Percentiles rank a stretch among this genome's conserved stretches.
Evolutionary conservation across 2,888 invertebrate genomes (phyloP).

Genomic region (Allygus modestus): DNA sequence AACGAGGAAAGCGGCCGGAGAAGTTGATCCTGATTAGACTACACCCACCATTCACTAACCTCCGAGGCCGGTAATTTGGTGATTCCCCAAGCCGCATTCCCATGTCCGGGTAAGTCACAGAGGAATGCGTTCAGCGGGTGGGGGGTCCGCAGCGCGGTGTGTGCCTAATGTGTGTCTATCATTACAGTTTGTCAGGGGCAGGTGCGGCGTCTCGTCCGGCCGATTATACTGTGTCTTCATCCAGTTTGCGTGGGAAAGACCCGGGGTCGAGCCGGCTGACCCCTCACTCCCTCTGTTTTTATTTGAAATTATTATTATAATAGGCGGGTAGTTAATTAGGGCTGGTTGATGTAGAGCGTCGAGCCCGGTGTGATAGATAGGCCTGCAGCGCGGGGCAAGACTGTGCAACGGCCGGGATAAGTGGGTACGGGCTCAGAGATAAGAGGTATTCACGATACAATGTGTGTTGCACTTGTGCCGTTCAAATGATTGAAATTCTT

Average conservation of each 20-base stretch:
- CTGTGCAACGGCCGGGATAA: no score
- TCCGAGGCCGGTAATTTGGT: not conserved
- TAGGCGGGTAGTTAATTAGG: conserved; percentile 60
- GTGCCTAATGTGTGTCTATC: conserved; percentile 52
- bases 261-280: conserved; percentile 49
- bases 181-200: conserved; percentile 43
- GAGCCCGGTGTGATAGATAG: conserved; percentile 41
- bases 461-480: no score
- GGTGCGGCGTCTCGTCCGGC: not conserved
- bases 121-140: conserved; percentile 8
- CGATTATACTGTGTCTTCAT: conserved; percentile 47
- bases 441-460: no score
- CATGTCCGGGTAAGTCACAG: conserved; percentile 41
- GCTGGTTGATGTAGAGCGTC: conserved; percentile 52
- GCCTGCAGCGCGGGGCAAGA: not conserved
- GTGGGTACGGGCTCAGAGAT: no score
- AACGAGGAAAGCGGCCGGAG: no score
- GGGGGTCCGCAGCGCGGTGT: not conserved
- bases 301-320: conserved; percentile 64
- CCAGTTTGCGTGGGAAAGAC: conserved; percentile 60
- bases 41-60: not conserved
- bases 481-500: no score
- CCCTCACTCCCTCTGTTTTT: conserved; percentile 61
- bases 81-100: no score
- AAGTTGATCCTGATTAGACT: not conserved